A percentile compares a stretch with the other conserved stretches of the same genome.
Evolutionary conservation across 2,113 vertebrate species (phyloP).

Genomic region (Octodon degus): DNA sequence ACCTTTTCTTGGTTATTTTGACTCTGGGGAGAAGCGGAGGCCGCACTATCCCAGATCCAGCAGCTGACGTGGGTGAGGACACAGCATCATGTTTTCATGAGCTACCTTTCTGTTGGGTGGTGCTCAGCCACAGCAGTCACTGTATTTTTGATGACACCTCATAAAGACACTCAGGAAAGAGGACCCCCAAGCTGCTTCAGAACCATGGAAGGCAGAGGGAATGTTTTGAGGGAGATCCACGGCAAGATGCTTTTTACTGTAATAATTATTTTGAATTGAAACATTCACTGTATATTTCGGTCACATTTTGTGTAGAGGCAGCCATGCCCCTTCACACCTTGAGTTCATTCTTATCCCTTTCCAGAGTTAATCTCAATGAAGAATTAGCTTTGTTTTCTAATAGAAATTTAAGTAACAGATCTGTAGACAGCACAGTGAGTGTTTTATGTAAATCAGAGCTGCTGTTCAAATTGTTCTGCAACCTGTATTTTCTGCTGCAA

Average conservation of each 20-base stretch:
- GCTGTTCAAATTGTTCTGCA: not conserved
- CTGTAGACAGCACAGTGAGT: not conserved
- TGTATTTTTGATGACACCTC: not conserved
- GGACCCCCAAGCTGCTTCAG: not conserved
- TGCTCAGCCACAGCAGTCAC: not conserved
- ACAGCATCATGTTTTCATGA: not conserved
- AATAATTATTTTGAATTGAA: not conserved
- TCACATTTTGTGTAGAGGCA: not conserved
- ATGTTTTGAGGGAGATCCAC: not conserved
- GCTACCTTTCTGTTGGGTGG: not conserved
- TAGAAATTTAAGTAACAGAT: not conserved
- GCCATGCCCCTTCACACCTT: rapidly evolving
- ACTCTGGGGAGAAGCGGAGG: not conserved
- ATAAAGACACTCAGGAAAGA: not conserved
- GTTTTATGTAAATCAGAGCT: not conserved
- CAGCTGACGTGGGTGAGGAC: not conserved
- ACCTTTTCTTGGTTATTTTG: not conserved
- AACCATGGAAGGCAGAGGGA: no score
- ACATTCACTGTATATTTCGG: not conserved
- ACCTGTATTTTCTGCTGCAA: not conserved
- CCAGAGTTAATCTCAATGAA: not conserved
- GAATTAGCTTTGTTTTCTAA: not conserved
- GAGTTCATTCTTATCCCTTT: rapidly evolving
- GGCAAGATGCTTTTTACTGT: not conserved
- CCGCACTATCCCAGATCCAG: not conserved